These are phyloP conservation scores for Halictus rubicundus DNA, from an alignment of 1,140 invertebrate genomes.

Conservation along the genomic window DNA sequence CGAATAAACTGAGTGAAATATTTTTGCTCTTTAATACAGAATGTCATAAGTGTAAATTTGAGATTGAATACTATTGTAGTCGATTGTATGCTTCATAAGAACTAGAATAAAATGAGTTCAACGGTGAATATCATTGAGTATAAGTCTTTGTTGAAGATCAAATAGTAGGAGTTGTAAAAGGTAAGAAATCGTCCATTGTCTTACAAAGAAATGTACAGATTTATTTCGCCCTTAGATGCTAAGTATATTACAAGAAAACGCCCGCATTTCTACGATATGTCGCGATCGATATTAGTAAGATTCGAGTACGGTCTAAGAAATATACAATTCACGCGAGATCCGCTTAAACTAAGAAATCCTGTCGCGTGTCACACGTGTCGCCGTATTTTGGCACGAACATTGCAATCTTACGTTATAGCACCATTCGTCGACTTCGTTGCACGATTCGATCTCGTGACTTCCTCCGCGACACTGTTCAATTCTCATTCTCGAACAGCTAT, in stretches of 20 bases:
- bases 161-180: too few relatives aligned
- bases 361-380: conserved; percentile 37
- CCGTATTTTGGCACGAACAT: conserved; percentile 41
- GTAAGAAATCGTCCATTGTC: neutral
- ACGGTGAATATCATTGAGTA: too few relatives aligned
- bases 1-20: too few relatives aligned
- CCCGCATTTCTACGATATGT: conserved; percentile 15
- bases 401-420: conserved; percentile 45
- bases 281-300: conserved; percentile 33
- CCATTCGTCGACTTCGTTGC: conserved; percentile 35
- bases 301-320: conserved; percentile 35
- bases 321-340: conserved; percentile 47
- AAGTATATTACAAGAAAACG: conserved; percentile 62
- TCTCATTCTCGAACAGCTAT: neutral
- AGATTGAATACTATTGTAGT: too few relatives aligned
- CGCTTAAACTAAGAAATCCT: conserved; percentile 25
- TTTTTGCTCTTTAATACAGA: too few relatives aligned
- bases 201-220: conserved; percentile 64
- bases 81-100: too few relatives aligned
- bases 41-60: too few relatives aligned
- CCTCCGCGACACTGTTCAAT: neutral
- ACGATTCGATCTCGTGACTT: neutral
- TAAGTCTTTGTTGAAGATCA: too few relatives aligned
- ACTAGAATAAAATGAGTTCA: too few relatives aligned
- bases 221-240: conserved; percentile 59